Evolutionary conservation across 2,888 invertebrate genomes (phyloP).

Genomic region (Parnassius apollo): DNA sequence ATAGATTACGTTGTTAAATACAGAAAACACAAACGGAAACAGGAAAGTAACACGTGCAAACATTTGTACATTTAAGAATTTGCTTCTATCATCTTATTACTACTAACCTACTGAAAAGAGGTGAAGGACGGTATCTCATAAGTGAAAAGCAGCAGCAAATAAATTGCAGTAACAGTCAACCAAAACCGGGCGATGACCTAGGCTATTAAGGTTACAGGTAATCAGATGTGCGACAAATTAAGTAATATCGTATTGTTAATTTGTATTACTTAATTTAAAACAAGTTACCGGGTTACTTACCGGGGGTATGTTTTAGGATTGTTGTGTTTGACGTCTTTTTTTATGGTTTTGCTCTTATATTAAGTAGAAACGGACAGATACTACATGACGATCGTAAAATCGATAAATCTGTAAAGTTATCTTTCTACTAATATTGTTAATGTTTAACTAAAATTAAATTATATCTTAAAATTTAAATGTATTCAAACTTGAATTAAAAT

Average conservation of each 20-base stretch:
- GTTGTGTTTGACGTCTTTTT: no score
- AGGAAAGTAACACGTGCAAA: no score
- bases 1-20: not conserved
- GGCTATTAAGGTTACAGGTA: constrained; percentile 9
- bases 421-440: no score
- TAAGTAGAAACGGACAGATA: not conserved
- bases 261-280: no score
- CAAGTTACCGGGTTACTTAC: no score
- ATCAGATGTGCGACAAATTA: not conserved
- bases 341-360: not conserved
- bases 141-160: not conserved
- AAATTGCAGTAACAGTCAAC: constrained; percentile 18
- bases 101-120: not conserved
- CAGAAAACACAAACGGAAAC: not conserved
- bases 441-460: no score
- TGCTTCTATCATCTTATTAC: not conserved
- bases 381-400: not conserved
- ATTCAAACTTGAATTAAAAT: no score
- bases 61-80: no score
- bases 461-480: no score
- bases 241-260: no score
- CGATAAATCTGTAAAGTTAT: no score
- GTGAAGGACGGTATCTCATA: not conserved
- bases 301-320: no score
- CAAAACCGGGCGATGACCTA: constrained; percentile 26